phyloP scores from a whole-genome alignment of 2,888 invertebrate genomes.

The Ceraclea dissimilis region DNA sequence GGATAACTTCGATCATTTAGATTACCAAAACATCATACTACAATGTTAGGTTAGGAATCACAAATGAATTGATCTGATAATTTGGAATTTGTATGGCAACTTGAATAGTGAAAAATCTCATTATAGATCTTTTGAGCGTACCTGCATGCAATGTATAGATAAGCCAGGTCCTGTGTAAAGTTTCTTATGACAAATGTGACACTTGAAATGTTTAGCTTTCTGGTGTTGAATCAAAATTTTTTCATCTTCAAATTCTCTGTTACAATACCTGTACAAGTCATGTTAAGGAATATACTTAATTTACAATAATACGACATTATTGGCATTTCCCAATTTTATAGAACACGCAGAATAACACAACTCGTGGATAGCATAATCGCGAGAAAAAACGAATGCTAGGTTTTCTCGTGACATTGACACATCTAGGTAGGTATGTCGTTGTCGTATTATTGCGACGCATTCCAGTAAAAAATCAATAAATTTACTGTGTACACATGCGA shows the following conservation, averaged over 20 bases:
- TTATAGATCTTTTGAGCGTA: no score
- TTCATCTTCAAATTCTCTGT: slow-evolving; percentile 99
- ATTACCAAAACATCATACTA: neutral
- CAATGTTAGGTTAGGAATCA: neutral
- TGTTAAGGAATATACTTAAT: slow-evolving; percentile 44
- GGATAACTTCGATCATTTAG: neutral
- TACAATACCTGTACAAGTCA: slow-evolving; percentile 83
- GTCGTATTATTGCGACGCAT: no score
- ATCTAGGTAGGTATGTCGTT: no score
- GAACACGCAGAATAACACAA: no score
- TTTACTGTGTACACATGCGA: no score
- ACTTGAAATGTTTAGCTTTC: slow-evolving; percentile 99
- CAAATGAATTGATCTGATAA: neutral
- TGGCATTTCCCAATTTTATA: no score
- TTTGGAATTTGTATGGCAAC: no score
- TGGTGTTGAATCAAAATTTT: slow-evolving; percentile 99
- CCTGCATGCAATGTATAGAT: slow-evolving; percentile 99
- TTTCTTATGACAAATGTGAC: slow-evolving; percentile 99
- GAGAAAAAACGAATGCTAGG: no score
- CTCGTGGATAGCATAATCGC: no score
- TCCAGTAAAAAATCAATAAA: no score
- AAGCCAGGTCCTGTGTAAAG: slow-evolving; percentile 96
- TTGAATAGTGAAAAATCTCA: no score
- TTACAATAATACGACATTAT: neutral
- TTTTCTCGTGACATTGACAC: no score